phyloP scores from a whole-genome alignment of 1,140 invertebrate genomes.

The Drosophila kikkawai region DNA sequence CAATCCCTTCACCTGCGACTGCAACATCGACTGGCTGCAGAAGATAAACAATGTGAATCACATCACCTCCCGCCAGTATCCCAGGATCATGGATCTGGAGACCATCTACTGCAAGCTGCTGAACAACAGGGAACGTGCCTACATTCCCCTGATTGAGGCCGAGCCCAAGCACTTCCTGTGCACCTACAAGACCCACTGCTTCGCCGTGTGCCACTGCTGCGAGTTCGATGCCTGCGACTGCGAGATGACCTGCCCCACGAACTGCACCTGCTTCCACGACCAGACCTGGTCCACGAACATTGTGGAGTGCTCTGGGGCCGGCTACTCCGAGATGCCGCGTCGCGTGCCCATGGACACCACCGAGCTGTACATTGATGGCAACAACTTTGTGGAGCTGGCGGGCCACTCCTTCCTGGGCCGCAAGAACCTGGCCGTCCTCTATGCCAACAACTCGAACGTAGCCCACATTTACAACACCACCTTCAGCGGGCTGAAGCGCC shows the following conservation, averaged over 20 bases:
- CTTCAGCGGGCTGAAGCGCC: slow-evolving; percentile 92
- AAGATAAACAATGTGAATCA: slow-evolving; percentile 89
- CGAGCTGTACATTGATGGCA: slow-evolving; percentile 96
- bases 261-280: slow-evolving; percentile 97
- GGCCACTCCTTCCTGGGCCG: slow-evolving; percentile 96
- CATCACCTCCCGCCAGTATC: slow-evolving; percentile 91
- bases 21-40: slow-evolving; percentile 95
- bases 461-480: slow-evolving; percentile 94
- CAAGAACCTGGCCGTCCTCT: slow-evolving; percentile 94
- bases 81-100: slow-evolving; percentile 95
- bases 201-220: slow-evolving; percentile 96
- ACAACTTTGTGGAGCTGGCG: slow-evolving; percentile 93
- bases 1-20: slow-evolving; percentile 95
- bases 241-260: slow-evolving; percentile 97
- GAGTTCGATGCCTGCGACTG: slow-evolving; percentile 98
- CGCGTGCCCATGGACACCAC: slow-evolving; percentile 97
- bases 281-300: slow-evolving; percentile 97
- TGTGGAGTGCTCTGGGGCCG: slow-evolving; percentile 94
- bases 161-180: slow-evolving; percentile 95
- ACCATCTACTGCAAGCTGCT: slow-evolving; percentile 95
- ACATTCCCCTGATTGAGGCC: slow-evolving; percentile 93
- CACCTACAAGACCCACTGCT: slow-evolving; percentile 96
- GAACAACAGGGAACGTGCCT: slow-evolving; percentile 92
- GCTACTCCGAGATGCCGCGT: slow-evolving; percentile 92
- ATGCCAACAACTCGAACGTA: slow-evolving; percentile 95